Base-by-base conservation (phyloP, 2,113 vertebrate species). In the Scytalopus superciliaris region DNA sequence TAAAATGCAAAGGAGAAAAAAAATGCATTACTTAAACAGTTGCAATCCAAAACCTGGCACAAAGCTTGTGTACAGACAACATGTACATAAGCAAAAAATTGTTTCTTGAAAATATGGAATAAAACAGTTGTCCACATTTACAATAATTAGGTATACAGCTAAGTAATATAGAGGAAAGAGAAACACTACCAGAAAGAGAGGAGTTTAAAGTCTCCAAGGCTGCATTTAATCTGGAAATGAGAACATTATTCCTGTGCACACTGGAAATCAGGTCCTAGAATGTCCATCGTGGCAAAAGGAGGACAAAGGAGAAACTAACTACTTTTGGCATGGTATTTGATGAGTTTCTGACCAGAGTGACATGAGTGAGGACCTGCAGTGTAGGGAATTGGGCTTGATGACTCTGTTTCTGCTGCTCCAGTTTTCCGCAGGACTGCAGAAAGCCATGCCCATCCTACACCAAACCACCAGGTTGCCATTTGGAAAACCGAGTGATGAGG, bases 201-300 rank as follows among this genome's bases (percentile, higher is more conserved):
- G 18, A 59, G 2, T 35, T 84, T 31, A 47, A 75, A 35, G 24
- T 60, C 42, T 67, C 44, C 13, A n/a, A 55, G 33, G 9, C 8
- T 64, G 2, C 31, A 30, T 59, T 50, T 62, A 35, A 24, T 11
- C 55, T 77, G 69, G n/a, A 78, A 87, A 21, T 42, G 3, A 69
- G 24, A 8, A 60, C 1, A 45, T 0, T 1, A 4, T 37, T 80
- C 42, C 33, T 45, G 9, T 5, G 7, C 13, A 28, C 31, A n/a
- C n/a, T 24, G 8, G 12, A 49, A 60, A 37, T 53, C 6, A 25
- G 2, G 13, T 57, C 24, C 14, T 33, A 31, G 9, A 14, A 33
- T 35, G 13, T 22, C 14, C 42, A 23, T 31, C 3, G 1, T 10
- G 33, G 24, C 13, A 68, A 83, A 81, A 59, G 10, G 25, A 42